Percentiles rank a stretch among this genome's conserved stretches.
Conservation (phyloP, 2,113 vertebrate species). For the Xyliphius kryptos region DNA sequence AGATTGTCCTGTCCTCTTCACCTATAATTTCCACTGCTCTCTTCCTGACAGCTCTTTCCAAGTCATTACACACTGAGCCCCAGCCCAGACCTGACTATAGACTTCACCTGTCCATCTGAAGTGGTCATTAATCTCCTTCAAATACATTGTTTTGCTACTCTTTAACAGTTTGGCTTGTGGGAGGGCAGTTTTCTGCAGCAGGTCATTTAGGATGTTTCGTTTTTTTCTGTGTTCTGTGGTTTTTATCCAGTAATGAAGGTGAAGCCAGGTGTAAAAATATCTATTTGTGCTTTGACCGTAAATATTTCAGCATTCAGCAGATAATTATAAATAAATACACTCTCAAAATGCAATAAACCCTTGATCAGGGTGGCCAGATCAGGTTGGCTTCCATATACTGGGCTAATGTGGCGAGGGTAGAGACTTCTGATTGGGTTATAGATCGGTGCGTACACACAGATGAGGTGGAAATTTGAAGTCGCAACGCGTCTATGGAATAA, state of each 20-base stretch:
- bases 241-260: slow-evolving; percentile 11
- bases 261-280: slow-evolving; percentile 31
- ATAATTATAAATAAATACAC: slow-evolving; percentile 16
- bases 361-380: not conserved
- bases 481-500: not conserved
- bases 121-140: slow-evolving; percentile 6
- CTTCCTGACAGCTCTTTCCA: not conserved
- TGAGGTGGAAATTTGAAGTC: too few relatives aligned
- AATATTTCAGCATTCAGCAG: not conserved
- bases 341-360: not conserved
- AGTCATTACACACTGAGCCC: not conserved
- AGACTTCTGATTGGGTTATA: too few relatives aligned
- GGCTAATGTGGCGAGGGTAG: not conserved
- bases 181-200: slow-evolving; percentile 4
- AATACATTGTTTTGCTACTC: not conserved
- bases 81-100: slow-evolving; percentile 3
- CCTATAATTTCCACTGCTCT: slow-evolving; percentile 21
- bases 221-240: slow-evolving; percentile 10
- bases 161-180: not conserved
- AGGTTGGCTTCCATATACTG: not conserved
- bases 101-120: not conserved
- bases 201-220: slow-evolving; percentile 1
- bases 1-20: slow-evolving; percentile 15
- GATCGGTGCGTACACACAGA: too few relatives aligned
- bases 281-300: not conserved